Conservation (phyloP, 2,797 vertebrate species). For the Parambassis ranga region DNA sequence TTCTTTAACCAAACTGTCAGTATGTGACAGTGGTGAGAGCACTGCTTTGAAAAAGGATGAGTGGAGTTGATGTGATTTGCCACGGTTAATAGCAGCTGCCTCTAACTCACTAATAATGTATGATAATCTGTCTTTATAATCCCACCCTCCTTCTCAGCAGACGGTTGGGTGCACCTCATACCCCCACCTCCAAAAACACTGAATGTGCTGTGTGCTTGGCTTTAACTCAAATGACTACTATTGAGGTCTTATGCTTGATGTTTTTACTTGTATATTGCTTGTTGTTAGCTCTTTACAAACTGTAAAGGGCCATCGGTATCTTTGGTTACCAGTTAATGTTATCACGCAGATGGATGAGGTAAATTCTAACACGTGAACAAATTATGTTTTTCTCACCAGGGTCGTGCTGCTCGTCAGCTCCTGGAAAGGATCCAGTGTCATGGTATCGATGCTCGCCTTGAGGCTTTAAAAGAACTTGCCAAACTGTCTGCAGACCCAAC, state of each 20-base stretch:
- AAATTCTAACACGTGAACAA: neutral
- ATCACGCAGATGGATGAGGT: neutral
- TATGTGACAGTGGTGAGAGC: neutral
- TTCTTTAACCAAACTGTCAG: neutral
- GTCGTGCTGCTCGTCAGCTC: constrained; percentile 93
- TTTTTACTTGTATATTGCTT: too few species aligned
- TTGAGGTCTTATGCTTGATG: too few species aligned
- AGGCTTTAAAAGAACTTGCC: constrained; percentile 96
- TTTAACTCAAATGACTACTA: neutral
- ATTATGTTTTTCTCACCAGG: constrained; percentile 72
- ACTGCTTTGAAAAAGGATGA: constrained; percentile 8
- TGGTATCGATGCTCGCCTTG: constrained; percentile 91
- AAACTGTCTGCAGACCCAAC: constrained; percentile 96
- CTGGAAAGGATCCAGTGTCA: constrained; percentile 95
- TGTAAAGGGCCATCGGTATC: too few species aligned
- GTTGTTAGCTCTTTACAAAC: too few species aligned
- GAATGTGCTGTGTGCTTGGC: neutral
- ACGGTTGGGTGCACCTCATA: constrained; percentile 1
- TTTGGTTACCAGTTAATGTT: too few species aligned
- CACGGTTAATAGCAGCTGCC: neutral
- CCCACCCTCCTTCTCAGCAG: constrained; percentile 8
- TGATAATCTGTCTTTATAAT: constrained; percentile 40
- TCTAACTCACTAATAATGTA: constrained; percentile 19
- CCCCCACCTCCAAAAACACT: neutral
- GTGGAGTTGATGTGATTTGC: constrained; percentile 9